phyloP scores from a whole-genome alignment of 1,140 invertebrate genomes.

The Drosophila leontia region DNA sequence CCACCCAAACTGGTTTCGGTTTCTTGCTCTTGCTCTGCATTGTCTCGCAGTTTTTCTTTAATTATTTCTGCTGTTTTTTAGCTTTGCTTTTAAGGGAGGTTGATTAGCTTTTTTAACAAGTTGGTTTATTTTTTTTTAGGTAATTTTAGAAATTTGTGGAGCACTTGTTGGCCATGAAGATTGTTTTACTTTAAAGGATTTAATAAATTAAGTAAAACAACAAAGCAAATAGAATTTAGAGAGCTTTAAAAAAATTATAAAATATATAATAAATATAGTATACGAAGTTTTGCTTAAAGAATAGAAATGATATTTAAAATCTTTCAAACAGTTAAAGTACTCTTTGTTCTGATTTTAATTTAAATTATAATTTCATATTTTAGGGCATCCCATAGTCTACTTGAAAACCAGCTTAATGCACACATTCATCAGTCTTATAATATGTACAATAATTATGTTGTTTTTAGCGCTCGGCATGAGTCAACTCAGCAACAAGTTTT shows the following conservation, averaged over 20 bases:
- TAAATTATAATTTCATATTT: background rate
- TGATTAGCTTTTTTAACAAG: conserved; percentile 25
- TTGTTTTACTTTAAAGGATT: conserved; percentile 20
- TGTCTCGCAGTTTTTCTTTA: conserved; percentile 55
- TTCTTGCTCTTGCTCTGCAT: conserved; percentile 57
- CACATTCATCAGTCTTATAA: conserved; percentile 28
- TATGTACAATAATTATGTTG: conserved; percentile 72
- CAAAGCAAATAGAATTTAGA: background rate
- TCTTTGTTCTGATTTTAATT: background rate
- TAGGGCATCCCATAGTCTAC: background rate
- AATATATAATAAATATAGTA: background rate
- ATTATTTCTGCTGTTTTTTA: conserved; percentile 50
- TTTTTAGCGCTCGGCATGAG: conserved; percentile 64
- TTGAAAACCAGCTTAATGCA: background rate
- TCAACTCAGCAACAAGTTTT: conserved; percentile 66
- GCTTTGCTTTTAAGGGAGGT: conserved; percentile 4
- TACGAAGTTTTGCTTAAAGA: too few species aligned
- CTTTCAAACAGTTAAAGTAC: background rate
- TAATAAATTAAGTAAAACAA: background rate
- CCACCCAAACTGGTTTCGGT: conserved; percentile 73
- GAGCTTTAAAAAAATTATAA: background rate
- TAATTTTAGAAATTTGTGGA: background rate
- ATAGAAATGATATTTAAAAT: too few species aligned
- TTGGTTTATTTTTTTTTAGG: background rate
- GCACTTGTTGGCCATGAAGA: background rate